A percentile compares a stretch with the other conserved stretches of the same genome.
Evolutionary conservation across 2,888 invertebrate species (phyloP).

Genomic region (Eulithis testata): DNA sequence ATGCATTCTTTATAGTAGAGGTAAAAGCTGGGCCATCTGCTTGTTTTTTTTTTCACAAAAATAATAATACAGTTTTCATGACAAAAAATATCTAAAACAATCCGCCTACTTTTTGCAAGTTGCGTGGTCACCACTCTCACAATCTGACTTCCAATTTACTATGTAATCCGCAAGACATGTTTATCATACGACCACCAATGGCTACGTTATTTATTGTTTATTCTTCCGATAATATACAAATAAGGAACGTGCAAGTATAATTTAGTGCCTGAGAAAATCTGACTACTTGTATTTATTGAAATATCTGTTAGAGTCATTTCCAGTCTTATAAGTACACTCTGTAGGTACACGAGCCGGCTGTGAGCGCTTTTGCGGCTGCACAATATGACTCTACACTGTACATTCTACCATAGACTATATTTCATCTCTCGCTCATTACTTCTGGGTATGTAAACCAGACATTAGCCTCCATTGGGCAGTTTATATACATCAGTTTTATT

Average conservation of each 20-base stretch:
- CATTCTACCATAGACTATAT: too few species aligned
- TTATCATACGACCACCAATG: conserved; percentile 61
- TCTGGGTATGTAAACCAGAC: too few species aligned
- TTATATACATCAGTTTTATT: too few species aligned
- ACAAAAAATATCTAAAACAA: neutral
- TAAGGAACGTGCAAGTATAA: conserved; percentile 26
- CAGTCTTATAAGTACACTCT: too few species aligned
- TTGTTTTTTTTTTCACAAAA: too few species aligned
- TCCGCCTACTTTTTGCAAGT: neutral
- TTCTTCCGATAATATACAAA: conserved; percentile 47
- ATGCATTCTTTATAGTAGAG: too few species aligned
- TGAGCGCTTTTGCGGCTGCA: too few species aligned
- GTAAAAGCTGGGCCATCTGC: too few species aligned
- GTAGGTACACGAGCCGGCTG: too few species aligned
- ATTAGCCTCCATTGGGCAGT: too few species aligned
- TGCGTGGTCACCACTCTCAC: conserved; percentile 46
- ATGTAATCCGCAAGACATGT: conserved; percentile 56
- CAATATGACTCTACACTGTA: too few species aligned
- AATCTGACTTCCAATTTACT: conserved; percentile 61
- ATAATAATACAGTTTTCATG: neutral
- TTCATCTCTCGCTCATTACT: too few species aligned
- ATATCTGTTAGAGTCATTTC: neutral
- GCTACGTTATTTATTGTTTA: conserved; percentile 47
- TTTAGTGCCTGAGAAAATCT: conserved; percentile 14
- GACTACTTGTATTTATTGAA: conserved; percentile 12